Conservation (phyloP, 2,113 vertebrate genomes). For the Ochotona curzoniae region DNA sequence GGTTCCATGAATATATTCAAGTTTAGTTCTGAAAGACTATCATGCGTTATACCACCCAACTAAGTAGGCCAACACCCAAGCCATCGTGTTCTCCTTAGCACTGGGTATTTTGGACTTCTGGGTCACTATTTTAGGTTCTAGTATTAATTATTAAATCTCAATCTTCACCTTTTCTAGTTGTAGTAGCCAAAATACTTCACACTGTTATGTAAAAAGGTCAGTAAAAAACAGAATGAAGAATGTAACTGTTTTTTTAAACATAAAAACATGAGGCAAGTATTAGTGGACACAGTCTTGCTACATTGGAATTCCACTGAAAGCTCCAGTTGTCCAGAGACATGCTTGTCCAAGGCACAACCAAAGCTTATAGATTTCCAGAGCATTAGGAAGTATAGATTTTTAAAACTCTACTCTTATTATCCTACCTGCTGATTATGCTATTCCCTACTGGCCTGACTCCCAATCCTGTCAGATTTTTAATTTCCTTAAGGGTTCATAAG, state of each 20-base stretch:
- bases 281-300: neutral
- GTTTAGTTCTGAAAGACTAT: neutral
- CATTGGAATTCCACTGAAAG: constrained; percentile 1
- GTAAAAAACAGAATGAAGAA: neutral
- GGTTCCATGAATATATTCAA: neutral
- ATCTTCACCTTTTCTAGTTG: neutral
- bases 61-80: rapidly evolving
- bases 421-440: neutral
- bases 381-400: neutral
- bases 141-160: rapidly evolving
- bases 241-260: neutral
- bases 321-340: neutral
- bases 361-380: neutral
- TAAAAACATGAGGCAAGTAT: neutral
- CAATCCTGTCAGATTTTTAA: constrained; percentile 5
- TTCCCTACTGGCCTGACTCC: neutral
- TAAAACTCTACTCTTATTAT: neutral
- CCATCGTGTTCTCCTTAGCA: neutral
- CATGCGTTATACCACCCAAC: too few relatives aligned
- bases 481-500: neutral
- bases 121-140: too few relatives aligned
- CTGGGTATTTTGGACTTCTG: rapidly evolving
- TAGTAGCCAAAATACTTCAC: neutral
- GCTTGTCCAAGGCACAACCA: neutral
- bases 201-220: neutral